Evolutionary conservation across 2,113 vertebrate species (phyloP).

Genomic region (Helogale parvula): DNA sequence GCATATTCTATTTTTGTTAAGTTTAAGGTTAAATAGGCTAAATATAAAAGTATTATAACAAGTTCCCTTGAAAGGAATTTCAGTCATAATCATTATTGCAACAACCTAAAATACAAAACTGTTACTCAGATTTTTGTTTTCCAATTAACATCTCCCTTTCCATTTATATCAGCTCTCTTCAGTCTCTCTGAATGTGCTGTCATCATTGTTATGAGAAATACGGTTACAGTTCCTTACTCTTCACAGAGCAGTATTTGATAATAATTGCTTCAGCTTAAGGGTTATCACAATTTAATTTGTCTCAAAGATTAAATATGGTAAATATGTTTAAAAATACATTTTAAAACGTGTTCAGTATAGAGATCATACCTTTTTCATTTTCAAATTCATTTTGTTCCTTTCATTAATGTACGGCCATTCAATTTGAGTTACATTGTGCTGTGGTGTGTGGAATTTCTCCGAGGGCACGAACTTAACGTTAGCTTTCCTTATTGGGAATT

Average conservation of each 20-base stretch:
- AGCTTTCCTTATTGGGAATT: neutral
- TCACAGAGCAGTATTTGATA: neutral
- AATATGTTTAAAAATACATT: conserved; percentile 4
- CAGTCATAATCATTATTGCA: neutral
- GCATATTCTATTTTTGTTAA: neutral
- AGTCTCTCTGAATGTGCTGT: neutral
- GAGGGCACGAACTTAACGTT: neutral
- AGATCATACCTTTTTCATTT: neutral
- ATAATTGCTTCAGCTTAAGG: conserved; percentile 29
- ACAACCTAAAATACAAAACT: neutral
- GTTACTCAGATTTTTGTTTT: neutral
- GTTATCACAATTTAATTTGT: conserved; percentile 30
- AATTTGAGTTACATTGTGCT: neutral
- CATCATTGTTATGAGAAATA: neutral
- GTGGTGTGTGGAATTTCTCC: conserved; percentile 10
- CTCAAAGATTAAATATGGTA: neutral
- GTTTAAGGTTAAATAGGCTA: neutral
- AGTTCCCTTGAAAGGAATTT: neutral
- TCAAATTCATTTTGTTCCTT: conserved; percentile 21
- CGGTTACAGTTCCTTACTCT: neutral
- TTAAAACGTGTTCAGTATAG: neutral
- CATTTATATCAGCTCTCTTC: conserved; percentile 8
- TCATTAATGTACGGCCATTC: neutral
- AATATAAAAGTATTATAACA: neutral
- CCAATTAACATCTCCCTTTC: neutral